phyloP scores from a whole-genome alignment of 2,797 vertebrate species.

The Hafferia zeledoni region DNA sequence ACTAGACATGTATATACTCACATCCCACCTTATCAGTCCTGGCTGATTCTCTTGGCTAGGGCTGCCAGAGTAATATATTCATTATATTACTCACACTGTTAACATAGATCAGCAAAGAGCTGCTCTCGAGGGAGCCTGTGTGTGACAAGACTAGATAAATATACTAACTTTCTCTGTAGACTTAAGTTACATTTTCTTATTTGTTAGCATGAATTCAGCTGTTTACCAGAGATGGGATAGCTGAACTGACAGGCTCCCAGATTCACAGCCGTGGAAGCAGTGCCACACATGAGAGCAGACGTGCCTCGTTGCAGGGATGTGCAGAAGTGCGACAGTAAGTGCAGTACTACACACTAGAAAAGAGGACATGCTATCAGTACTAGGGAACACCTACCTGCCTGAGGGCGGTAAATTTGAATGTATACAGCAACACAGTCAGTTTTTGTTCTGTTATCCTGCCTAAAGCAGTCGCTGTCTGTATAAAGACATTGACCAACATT shows the following conservation, averaged over 20 bases:
- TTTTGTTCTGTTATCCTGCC: not conserved
- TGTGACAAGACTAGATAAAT: not conserved
- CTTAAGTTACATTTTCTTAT: not conserved
- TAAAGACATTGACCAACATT: not conserved
- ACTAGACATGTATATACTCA: not conserved
- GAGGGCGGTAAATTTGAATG: not conserved
- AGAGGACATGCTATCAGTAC: not conserved
- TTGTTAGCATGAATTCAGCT: not conserved
- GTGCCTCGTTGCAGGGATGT: fast-evolving
- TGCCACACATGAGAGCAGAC: fast-evolving
- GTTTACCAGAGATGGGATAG: not conserved
- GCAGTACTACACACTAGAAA: fast-evolving
- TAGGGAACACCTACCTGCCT: not conserved
- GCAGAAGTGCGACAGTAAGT: not conserved
- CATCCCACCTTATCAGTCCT: not conserved
- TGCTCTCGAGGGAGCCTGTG: not conserved
- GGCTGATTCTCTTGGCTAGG: not conserved
- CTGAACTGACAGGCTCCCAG: not conserved
- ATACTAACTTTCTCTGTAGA: not conserved
- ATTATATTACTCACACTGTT: not conserved
- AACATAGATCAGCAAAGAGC: not conserved
- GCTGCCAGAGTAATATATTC: not conserved
- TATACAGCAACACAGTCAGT: not conserved
- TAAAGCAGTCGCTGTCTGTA: not conserved
- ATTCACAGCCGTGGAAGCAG: not conserved